Base-by-base conservation (phyloP, 1,140 invertebrate genomes). In the Hycleus phaleratus region DNA sequence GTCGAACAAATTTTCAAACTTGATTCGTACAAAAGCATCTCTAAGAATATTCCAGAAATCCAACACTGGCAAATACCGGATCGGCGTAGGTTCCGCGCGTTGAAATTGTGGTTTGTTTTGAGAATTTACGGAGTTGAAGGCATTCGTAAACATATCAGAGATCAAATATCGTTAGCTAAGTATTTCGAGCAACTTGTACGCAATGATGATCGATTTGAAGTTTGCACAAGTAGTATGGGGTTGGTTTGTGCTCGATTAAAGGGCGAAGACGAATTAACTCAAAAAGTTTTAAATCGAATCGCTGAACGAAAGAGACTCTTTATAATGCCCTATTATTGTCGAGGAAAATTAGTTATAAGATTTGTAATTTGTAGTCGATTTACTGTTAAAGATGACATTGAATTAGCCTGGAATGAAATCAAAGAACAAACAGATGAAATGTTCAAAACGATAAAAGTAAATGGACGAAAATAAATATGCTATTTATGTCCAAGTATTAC, bases 81-180 rank as follows among this genome's bases (percentile, higher is more conserved):
- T 39, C 93, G 93, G 4, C 79, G 95, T 49, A 78, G 93, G 63
- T 97, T 98, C 69, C 81, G 94, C 18, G 85, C 95, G 0, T 74
- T 98, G 4, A 98, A 98, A 74, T 73, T 98, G 2, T 98, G 96
- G 95, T 94, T 95, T 61, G 91, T 94, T 0, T 72, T 97, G 48
- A 81, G 93, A 60, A 78, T 86, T 5, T 87, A 92, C 62, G 95
- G 95, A 0, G 81, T 88, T 2, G 81, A 85, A 62, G 89, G 90
- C 7, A 74, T 97, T 5, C 84, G 90, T 65, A 79, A 79, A 1
- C 82, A 93, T 66, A 87, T 97, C 5, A 77, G 93, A 61, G 81
- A 85, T 49, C 84, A 89, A 25, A 83, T 95, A 3, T 69, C 71
- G 12, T 72, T 95, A 67, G 91, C 92, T 0, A 76, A 87, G 49